phyloP scores from a whole-genome alignment of 2,113 vertebrate species.

The Pelodiscus sinensis region DNA sequence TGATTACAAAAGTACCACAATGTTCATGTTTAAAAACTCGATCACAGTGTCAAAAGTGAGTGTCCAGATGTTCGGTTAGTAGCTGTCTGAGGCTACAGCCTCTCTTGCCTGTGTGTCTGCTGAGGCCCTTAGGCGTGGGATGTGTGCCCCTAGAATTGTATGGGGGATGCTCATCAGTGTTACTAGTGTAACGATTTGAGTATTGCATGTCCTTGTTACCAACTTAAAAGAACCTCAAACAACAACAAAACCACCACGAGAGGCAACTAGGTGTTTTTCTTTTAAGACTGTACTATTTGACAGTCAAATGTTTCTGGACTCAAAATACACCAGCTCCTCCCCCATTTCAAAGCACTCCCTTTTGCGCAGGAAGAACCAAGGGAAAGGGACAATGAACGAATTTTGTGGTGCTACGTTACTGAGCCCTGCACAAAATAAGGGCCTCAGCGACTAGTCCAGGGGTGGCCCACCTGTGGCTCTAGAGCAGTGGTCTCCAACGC shows the following conservation, averaged over 20 bases:
- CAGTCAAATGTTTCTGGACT: constrained; percentile 26
- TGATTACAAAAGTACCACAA: not conserved
- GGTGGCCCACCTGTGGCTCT: no score
- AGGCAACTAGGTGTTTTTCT: accelerated
- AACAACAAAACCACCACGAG: no score
- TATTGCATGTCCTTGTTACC: constrained; percentile 10
- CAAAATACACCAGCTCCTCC: not conserved
- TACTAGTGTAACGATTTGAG: not conserved
- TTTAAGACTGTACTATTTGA: not conserved
- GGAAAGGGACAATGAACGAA: no score
- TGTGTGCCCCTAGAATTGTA: not conserved
- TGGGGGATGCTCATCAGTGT: accelerated
- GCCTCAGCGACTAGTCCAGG: no score
- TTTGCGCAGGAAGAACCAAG: no score
- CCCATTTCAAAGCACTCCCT: no score
- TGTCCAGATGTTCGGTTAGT: not conserved
- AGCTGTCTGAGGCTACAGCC: not conserved
- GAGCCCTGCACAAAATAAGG: not conserved
- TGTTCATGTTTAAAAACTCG: not conserved
- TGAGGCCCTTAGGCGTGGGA: not conserved
- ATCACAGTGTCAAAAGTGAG: accelerated
- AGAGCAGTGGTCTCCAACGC: no score
- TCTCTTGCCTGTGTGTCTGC: accelerated
- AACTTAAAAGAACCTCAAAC: not conserved
- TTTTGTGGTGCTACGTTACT: no score